phyloP scores from a whole-genome alignment of 2,888 invertebrate genomes.

The Dynastes hyllus region DNA sequence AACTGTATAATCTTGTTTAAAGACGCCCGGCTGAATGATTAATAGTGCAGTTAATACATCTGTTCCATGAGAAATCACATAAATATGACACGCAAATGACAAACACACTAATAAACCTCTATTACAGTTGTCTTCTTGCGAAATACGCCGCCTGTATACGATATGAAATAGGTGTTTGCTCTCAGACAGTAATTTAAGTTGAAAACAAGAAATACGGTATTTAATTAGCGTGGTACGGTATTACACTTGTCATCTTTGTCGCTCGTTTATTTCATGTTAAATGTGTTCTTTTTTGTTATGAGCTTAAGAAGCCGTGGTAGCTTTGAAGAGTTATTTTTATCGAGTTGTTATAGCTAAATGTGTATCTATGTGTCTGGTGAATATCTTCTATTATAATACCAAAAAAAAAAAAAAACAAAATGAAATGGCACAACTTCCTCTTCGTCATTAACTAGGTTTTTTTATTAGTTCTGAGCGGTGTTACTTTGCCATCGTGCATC shows the following conservation, averaged over 20 bases:
- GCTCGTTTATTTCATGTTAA: background rate
- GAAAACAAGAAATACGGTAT: conserved; percentile 22
- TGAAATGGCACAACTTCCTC: too few relatives aligned
- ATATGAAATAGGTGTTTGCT: conserved; percentile 30
- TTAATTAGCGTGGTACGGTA: background rate
- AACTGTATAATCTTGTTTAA: conserved; percentile 27
- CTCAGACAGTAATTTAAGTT: conserved; percentile 32
- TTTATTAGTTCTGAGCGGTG: too few relatives aligned
- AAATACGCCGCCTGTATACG: conserved; percentile 25
- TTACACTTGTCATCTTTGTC: background rate
- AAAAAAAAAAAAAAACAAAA: too few relatives aligned
- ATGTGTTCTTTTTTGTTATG: background rate
- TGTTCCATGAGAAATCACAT: conserved; percentile 32
- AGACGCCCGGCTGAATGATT: conserved; percentile 32
- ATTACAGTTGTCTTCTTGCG: conserved; percentile 34
- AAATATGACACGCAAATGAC: conserved; percentile 40
- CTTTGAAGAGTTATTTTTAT: background rate
- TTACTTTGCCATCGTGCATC: too few relatives aligned
- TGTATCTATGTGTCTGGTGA: background rate
- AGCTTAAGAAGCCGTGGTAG: background rate
- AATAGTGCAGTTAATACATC: conserved; percentile 39
- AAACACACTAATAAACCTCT: conserved; percentile 38
- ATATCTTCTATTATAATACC: too few relatives aligned
- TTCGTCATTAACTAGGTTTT: too few relatives aligned
- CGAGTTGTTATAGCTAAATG: background rate